Percentiles rank a stretch among this genome's conserved stretches.
These are phyloP conservation scores for Psittacula derbiana DNA, from an alignment of 2,797 vertebrate species.

Conservation along the genomic window DNA sequence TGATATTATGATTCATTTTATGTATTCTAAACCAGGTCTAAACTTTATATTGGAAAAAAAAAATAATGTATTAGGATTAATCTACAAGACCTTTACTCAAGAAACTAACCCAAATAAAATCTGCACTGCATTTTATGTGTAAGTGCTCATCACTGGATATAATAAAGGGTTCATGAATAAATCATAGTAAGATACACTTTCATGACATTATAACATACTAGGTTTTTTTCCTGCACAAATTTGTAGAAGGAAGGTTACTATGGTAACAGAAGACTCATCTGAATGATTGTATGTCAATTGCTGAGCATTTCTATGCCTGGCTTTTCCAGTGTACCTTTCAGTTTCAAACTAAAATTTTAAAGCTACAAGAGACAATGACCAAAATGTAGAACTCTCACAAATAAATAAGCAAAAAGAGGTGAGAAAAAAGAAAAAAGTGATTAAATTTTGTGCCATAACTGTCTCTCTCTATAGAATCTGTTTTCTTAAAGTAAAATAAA, in stretches of 20 bases:
- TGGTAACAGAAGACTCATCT: constrained; percentile 30
- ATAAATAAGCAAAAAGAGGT: background rate
- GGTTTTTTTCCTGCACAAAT: background rate
- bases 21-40: background rate
- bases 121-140: background rate
- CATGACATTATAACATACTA: background rate
- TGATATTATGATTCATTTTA: background rate
- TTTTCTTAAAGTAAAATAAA: background rate
- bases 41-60: background rate
- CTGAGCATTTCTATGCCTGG: background rate
- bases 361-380: background rate
- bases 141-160: background rate
- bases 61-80: background rate
- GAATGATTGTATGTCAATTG: background rate
- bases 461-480: background rate
- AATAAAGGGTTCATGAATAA: background rate
- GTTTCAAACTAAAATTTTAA: background rate
- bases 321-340: background rate
- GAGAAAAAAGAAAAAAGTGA: background rate
- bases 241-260: constrained; percentile 19
- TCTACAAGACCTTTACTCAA: background rate
- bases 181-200: background rate
- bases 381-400: background rate
- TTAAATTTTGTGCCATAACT: background rate
- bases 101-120: background rate